Percentiles rank a stretch among this genome's conserved stretches.
These are phyloP conservation scores for Channa argus DNA, from an alignment of 2,113 vertebrate genomes.

Conservation along the genomic window DNA sequence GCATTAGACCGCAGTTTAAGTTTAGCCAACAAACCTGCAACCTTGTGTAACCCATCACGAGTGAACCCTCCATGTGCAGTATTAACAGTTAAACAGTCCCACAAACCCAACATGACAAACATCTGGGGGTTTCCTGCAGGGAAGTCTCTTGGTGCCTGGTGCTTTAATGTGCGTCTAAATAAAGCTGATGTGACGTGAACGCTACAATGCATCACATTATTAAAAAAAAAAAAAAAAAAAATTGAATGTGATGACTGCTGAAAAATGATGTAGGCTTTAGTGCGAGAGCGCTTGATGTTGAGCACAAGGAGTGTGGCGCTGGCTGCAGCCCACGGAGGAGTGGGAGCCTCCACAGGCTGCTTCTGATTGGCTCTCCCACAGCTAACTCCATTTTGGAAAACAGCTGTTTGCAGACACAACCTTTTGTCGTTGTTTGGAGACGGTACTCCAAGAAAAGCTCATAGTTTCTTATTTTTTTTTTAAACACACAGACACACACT, in stretches of 20 bases:
- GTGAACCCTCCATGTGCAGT: not conserved
- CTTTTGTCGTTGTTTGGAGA: constrained; percentile 67
- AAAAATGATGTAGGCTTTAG: no score
- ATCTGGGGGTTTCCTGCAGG: constrained; percentile 19
- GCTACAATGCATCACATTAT: not conserved
- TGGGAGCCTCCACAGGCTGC: constrained; percentile 52
- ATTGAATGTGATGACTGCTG: no score
- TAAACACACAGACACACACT: not conserved
- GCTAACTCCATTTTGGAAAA: constrained; percentile 87
- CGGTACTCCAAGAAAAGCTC: constrained; percentile 49
- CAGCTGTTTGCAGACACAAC: constrained; percentile 83
- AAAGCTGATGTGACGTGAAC: constrained; percentile 21
- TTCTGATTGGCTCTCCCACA: constrained; percentile 77
- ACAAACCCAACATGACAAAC: not conserved
- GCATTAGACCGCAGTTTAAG: no score
- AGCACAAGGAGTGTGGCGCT: constrained; percentile 34
- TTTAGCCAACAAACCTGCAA: no score
- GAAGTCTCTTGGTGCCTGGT: not conserved
- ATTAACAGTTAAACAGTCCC: not conserved
- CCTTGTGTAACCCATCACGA: not conserved
- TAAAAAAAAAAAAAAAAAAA: no score
- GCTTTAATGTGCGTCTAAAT: constrained; percentile 39
- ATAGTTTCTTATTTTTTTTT: not conserved
- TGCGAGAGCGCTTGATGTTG: constrained; percentile 21
- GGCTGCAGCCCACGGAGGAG: constrained; percentile 66